Percentiles rank a stretch among this genome's conserved stretches.
Evolutionary conservation across 2,888 invertebrate genomes (phyloP).

Genomic region (Baronia brevicornis): DNA sequence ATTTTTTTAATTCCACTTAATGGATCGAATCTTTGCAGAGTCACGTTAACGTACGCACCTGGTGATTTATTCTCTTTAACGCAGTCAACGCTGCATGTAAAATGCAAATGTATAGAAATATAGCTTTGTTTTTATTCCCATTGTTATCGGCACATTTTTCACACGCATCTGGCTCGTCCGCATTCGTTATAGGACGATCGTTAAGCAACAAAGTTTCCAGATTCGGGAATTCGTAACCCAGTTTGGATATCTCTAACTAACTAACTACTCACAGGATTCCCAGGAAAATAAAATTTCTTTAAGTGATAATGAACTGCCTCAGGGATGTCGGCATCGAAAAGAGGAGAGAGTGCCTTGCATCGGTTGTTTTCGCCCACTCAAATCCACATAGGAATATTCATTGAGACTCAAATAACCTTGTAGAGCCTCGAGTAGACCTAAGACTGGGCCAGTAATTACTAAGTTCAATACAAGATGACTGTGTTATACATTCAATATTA

Average conservation of each 20-base stretch:
- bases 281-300: conserved; percentile 89
- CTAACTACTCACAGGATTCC: conserved; percentile 90
- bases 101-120: too few relatives aligned
- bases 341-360: conserved; percentile 56
- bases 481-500: too few relatives aligned
- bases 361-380: conserved; percentile 67
- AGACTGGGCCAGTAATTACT: conserved; percentile 91
- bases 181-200: conserved; percentile 88
- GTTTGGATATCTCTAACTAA: conserved; percentile 85
- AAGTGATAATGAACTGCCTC: conserved; percentile 79
- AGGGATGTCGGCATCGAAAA: conserved; percentile 44
- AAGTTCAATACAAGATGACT: conserved; percentile 90
- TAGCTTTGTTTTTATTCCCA: conserved; percentile 68
- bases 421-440: conserved; percentile 82
- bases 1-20: too few relatives aligned
- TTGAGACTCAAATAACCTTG: conserved; percentile 93
- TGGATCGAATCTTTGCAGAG: too few relatives aligned
- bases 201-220: conserved; percentile 90
- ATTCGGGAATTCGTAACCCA: conserved; percentile 90
- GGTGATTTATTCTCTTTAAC: too few relatives aligned
- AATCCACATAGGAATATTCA: conserved; percentile 85
- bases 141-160: conserved; percentile 66
- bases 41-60: too few relatives aligned
- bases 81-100: too few relatives aligned
- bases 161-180: conserved; percentile 75